A percentile compares a stretch with the other conserved stretches of the same genome.
Evolutionary conservation across 2,888 invertebrate genomes (phyloP).

Genomic region (Julus scanicus): DNA sequence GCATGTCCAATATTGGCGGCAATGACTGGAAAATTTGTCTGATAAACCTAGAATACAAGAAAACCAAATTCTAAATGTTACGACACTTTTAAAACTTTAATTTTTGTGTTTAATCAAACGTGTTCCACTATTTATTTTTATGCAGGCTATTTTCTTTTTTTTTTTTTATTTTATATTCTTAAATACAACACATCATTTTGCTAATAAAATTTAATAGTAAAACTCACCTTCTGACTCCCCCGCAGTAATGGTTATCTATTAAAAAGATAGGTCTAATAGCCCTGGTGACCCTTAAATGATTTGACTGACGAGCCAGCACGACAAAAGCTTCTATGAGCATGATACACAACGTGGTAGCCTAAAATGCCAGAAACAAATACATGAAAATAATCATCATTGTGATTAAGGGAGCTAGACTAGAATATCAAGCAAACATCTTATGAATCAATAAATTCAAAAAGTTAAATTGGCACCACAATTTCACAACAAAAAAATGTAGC

Average conservation of each 20-base stretch:
- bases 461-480: too few species aligned
- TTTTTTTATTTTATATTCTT: not conserved
- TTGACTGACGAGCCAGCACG: conserved; percentile 81
- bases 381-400: too few species aligned
- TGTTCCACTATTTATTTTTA: too few species aligned
- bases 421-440: too few species aligned
- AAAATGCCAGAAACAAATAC: conserved; percentile 59
- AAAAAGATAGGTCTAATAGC: conserved; percentile 88
- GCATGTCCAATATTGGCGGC: conserved; percentile 89
- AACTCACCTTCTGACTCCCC: conserved; percentile 74
- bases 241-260: conserved; percentile 85
- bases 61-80: conserved; percentile 32
- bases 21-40: conserved; percentile 83
- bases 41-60: conserved; percentile 63
- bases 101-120: too few species aligned
- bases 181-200: too few species aligned
- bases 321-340: conserved; percentile 86
- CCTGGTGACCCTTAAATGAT: conserved; percentile 87
- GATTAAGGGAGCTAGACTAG: too few species aligned
- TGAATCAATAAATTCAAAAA: too few species aligned
- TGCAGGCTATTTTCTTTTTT: conserved; percentile 11
- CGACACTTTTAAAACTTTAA: not conserved
- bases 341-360: conserved; percentile 79
- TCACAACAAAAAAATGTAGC: too few species aligned
- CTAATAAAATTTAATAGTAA: not conserved